phyloP scores from a whole-genome alignment of 2,797 vertebrate species.

The Enteromius paludinosus region DNA sequence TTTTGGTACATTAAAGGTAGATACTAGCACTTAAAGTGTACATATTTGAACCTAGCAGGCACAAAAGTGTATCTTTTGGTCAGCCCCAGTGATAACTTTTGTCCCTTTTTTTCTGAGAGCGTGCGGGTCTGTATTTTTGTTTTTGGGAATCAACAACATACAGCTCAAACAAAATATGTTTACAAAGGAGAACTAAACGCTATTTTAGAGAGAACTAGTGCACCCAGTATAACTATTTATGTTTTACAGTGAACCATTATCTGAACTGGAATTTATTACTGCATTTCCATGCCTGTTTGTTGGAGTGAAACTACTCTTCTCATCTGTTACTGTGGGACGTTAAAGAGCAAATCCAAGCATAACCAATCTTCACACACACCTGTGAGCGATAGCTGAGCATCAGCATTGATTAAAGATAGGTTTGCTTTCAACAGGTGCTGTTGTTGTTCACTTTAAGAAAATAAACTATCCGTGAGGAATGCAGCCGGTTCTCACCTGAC shows the following conservation, averaged over 20 bases:
- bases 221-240: no score
- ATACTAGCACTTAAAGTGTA: no score
- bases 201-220: no score
- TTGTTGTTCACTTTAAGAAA: conserved; percentile 2
- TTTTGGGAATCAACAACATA: not conserved
- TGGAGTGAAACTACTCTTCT: not conserved
- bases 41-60: no score
- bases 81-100: no score
- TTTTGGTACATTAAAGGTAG: no score
- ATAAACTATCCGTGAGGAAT: conserved; percentile 18
- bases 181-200: no score
- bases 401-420: not conserved
- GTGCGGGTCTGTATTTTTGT: not conserved
- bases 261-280: not conserved
- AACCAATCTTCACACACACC: not conserved
- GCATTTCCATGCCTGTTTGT: not conserved
- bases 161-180: not conserved
- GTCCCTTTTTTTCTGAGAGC: no score
- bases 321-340: conserved; percentile 3
- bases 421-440: conserved; percentile 3
- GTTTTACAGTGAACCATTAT: no score
- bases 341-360: conserved; percentile 27
- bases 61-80: no score
- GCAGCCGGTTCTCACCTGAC: conserved; percentile 2
- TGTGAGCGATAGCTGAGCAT: not conserved